These are phyloP conservation scores for Atrina japonica DNA, from an alignment of 2,888 invertebrate genomes.

Conservation along the genomic window DNA sequence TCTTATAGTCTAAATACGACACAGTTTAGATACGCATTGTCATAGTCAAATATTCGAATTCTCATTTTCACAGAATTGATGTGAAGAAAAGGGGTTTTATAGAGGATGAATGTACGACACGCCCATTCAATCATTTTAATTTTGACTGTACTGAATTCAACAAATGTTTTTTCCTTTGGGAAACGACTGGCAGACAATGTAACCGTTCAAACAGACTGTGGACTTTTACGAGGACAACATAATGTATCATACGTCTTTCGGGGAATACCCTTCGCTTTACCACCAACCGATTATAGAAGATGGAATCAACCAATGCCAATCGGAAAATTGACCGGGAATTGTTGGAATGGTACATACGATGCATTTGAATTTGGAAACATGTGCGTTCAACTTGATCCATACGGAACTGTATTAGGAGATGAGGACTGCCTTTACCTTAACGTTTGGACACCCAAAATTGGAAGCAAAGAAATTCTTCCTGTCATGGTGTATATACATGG, in stretches of 20 bases:
- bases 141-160: too few species aligned
- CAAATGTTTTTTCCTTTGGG: too few species aligned
- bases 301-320: constrained; percentile 34
- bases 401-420: constrained; percentile 49
- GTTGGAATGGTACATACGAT: constrained; percentile 26
- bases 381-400: constrained; percentile 27
- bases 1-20: too few species aligned
- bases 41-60: too few species aligned
- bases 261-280: constrained; percentile 33
- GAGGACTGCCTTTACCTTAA: constrained; percentile 61
- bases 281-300: constrained; percentile 8
- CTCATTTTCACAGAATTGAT: too few species aligned
- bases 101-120: too few species aligned
- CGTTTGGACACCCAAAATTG: constrained; percentile 72
- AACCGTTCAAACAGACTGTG: constrained; percentile 23
- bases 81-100: too few species aligned
- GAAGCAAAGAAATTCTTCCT: constrained; percentile 55
- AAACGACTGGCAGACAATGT: too few species aligned
- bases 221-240: constrained; percentile 15
- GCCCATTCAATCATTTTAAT: too few species aligned
- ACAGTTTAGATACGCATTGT: too few species aligned
- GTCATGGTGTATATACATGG: constrained; percentile 79
- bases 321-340: background rate
- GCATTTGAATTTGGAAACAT: constrained; percentile 32
- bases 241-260: constrained; percentile 18